Base-by-base conservation (phyloP, 2,113 vertebrate species). In the Alosa alosa region DNA sequence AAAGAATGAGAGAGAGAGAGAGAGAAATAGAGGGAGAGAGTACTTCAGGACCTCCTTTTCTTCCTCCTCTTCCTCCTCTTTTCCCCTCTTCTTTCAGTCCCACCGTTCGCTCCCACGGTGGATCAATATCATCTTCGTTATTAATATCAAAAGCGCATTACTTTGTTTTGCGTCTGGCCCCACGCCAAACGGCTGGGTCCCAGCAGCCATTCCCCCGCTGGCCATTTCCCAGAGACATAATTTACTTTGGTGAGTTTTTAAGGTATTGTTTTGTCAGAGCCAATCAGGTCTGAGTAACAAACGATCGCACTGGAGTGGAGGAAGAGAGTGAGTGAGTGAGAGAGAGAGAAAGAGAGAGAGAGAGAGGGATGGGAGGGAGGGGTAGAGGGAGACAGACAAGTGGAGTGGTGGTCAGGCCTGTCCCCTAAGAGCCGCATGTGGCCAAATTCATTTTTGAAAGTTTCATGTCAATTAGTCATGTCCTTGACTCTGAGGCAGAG, bases 111-210 rank as follows among this genome's bases (percentile, higher is more conserved):
- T 95, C 96, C 89, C 90, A 91, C 92, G 88, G 81, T 85, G 84
- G 97, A 99, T 99, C 98, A 97, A 99, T 98, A 99, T 97, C 97
- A 96, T 97, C 97, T 97, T 95, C 95, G 96, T 98, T 99, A 99
- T 99, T 98, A 98, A 99, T 99, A 99, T 99, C 97, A 99, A 99
- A 99, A 97, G 97, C 97, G 82, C 96, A 99, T 99, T 99, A 98
- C 97, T 98, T 97, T 98, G 97, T 97, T 98, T 95, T 97, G 94
- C 94, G 94, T 95, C 96, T 99, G 97, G 97, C 96, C 91, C 91
- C 0, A 50, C 90, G 96, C 97, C 97, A 97, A 94, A 94, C 87
- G 93, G 84, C 85, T 84, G 57, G 86, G 81, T 83, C 82, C 89
- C 92, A 93, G 83, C 83, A 92, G 93, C 94, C 87, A 91, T 93